Conservation (phyloP, 2,797 vertebrate species). For the Catamblyrhynchus diadema region DNA sequence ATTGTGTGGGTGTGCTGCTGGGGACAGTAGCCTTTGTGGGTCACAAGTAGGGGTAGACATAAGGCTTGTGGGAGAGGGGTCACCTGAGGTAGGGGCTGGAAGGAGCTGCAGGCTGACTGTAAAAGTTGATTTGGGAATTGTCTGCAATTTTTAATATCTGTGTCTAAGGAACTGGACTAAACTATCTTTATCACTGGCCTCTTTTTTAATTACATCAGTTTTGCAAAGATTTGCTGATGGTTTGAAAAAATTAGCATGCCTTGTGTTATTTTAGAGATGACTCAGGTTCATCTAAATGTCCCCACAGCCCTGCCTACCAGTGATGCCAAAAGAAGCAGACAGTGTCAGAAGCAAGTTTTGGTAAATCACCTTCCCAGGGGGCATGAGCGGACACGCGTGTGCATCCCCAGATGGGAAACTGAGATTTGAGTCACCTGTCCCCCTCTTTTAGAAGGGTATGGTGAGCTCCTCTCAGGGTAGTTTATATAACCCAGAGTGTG, state of each 20-base stretch:
- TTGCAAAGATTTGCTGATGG: background rate
- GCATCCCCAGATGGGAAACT: background rate
- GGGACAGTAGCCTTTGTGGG: background rate
- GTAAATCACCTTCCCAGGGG: background rate
- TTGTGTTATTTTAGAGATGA: background rate
- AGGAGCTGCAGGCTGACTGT: background rate
- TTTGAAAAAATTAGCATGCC: background rate
- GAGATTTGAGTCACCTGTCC: background rate
- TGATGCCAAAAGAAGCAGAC: background rate
- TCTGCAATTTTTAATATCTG: background rate
- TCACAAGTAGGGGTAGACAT: background rate
- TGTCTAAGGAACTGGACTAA: background rate
- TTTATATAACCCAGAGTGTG: background rate
- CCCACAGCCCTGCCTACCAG: background rate
- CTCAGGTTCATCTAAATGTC: background rate
- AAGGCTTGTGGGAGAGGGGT: background rate
- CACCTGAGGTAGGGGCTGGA: background rate
- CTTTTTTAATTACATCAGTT: background rate
- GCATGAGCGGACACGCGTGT: background rate
- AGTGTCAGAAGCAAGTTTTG: background rate
- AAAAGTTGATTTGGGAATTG: background rate
- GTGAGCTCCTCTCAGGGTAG: background rate
- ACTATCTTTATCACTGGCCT: background rate
- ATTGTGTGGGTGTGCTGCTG: background rate
- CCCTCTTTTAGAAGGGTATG: background rate